Evolutionary conservation across 2,797 vertebrate genomes (phyloP).

Genomic region (Pangasius mekongensis): DNA sequence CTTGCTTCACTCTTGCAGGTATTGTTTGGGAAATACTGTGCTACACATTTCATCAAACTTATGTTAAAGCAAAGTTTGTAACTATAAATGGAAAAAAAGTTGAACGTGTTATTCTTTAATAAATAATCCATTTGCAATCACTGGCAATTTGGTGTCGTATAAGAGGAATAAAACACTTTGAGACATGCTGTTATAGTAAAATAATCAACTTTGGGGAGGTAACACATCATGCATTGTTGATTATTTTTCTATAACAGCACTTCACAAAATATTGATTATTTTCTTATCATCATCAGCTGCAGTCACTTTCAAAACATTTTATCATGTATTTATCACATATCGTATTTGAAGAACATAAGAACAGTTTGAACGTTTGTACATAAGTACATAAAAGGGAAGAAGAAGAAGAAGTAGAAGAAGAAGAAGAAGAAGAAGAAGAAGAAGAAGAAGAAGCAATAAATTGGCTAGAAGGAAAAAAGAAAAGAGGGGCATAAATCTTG

Average conservation of each 20-base stretch:
- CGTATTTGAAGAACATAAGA: not conserved
- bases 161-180: not conserved
- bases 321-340: not conserved
- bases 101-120: not conserved
- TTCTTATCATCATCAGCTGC: not conserved
- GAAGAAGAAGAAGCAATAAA: not conserved
- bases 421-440: not conserved
- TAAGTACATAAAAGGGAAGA: not conserved
- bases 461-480: not conserved
- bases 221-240: not conserved
- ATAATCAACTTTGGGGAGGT: not conserved
- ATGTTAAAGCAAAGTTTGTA: too few relatives aligned
- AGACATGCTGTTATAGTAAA: not conserved
- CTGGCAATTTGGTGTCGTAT: not conserved
- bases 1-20: not conserved
- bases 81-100: not conserved
- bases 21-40: not conserved
- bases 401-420: too few relatives aligned
- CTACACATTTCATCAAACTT: not conserved
- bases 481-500: slow-evolving; percentile 9
- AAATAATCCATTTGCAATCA: not conserved
- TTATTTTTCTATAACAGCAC: not conserved
- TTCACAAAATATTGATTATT: not conserved
- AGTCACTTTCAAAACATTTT: not conserved
- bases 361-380: not conserved